A percentile compares a stretch with the other conserved stretches of the same genome.
These are phyloP conservation scores for Spilosoma lubricipeda DNA, from an alignment of 2,888 invertebrate species.

Conservation along the genomic window DNA sequence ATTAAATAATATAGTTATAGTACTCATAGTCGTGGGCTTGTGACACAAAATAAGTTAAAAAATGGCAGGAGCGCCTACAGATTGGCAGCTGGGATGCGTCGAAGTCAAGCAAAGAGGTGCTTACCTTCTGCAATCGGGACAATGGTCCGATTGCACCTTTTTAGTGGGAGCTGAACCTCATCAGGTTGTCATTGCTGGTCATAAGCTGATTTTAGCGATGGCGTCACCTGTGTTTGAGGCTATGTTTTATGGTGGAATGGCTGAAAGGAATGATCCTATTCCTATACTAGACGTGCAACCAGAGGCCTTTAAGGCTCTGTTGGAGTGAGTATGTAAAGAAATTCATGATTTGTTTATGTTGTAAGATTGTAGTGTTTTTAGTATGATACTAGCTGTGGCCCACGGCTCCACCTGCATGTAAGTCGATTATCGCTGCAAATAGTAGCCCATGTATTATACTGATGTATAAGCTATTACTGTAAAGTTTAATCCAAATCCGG, in stretches of 20 bases:
- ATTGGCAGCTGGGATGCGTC: constrained; percentile 92
- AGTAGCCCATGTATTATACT: too few species aligned
- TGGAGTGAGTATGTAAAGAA: constrained; percentile 87
- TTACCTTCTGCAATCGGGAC: constrained; percentile 91
- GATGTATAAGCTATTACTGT: too few species aligned
- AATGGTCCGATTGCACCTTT: constrained; percentile 94
- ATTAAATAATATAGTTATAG: not conserved
- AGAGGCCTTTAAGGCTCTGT: constrained; percentile 92
- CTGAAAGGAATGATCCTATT: constrained; percentile 92
- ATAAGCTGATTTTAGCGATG: constrained; percentile 94
- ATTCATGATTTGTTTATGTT: constrained; percentile 6
- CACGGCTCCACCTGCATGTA: too few species aligned
- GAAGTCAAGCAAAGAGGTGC: constrained; percentile 90
- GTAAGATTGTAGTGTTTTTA: not conserved
- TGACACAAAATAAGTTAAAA: constrained; percentile 6
- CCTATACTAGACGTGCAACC: constrained; percentile 94
- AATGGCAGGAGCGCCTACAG: constrained; percentile 87
- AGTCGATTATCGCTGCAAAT: too few species aligned
- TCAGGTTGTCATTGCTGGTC: constrained; percentile 90
- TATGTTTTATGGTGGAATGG: constrained; percentile 95
- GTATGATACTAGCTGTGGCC: too few species aligned
- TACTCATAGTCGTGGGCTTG: not conserved
- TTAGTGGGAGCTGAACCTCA: constrained; percentile 92
- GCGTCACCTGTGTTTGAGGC: constrained; percentile 95
- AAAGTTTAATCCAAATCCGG: too few species aligned